phyloP scores from a whole-genome alignment of 1,140 invertebrate genomes.

The Drosophila kikkawai region DNA sequence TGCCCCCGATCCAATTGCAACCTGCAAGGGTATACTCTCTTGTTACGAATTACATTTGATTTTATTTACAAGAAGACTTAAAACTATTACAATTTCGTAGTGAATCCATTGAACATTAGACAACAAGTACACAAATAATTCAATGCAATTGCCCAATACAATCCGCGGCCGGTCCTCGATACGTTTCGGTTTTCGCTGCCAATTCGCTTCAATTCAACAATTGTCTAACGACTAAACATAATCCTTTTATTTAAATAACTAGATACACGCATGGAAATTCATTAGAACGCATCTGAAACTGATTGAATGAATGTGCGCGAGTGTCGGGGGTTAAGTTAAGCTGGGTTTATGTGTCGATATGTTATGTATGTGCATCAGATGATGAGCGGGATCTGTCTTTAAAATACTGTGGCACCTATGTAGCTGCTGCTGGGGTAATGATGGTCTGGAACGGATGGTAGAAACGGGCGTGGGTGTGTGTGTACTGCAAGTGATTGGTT shows the following conservation, averaged over 20 bases:
- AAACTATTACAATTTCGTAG: conserved; percentile 63
- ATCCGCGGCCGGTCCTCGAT: conserved; percentile 31
- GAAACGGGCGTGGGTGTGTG: background rate
- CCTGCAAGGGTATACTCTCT: too few species aligned
- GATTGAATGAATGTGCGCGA: conserved; percentile 77
- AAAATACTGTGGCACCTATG: conserved; percentile 77
- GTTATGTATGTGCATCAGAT: conserved; percentile 7
- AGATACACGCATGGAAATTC: conserved; percentile 84
- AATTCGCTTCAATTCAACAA: conserved; percentile 69
- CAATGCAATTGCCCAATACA: conserved; percentile 47
- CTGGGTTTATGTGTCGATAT: conserved; percentile 24
- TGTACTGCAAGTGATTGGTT: conserved; percentile 32
- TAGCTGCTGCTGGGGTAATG: conserved; percentile 20
- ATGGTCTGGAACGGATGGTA: conserved; percentile 6
- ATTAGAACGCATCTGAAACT: conserved; percentile 73
- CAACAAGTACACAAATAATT: conserved; percentile 55
- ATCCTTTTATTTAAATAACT: conserved; percentile 84
- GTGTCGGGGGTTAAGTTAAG: conserved; percentile 59
- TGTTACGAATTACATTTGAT: conserved; percentile 56
- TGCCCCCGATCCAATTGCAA: too few species aligned
- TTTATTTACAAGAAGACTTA: conserved; percentile 83
- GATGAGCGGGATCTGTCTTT: conserved; percentile 32
- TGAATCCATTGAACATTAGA: conserved; percentile 54
- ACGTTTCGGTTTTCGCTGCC: conserved; percentile 34
- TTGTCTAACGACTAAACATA: conserved; percentile 84